Evolutionary conservation across 2,797 vertebrate genomes (phyloP).

Genomic region (Gila robusta): DNA sequence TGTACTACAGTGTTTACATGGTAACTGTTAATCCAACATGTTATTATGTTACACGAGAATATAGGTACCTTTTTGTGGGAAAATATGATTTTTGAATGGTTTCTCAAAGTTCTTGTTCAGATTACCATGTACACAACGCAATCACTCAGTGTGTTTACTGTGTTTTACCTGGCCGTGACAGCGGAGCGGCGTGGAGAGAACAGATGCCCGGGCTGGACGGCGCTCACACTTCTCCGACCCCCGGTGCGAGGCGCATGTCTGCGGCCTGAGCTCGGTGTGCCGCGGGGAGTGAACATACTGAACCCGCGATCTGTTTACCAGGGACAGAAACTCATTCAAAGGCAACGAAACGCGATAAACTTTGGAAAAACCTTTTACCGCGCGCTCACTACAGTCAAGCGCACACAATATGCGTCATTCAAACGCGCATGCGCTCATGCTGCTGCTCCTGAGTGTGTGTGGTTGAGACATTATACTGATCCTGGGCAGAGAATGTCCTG

Average conservation of each 20-base stretch:
- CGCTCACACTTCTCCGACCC: slow-evolving; percentile 72
- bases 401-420: slow-evolving; percentile 17
- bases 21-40: neutral
- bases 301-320: neutral
- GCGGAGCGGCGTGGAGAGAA: slow-evolving; percentile 77
- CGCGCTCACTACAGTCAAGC: neutral
- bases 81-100: neutral
- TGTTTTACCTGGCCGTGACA: slow-evolving; percentile 70
- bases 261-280: slow-evolving; percentile 71
- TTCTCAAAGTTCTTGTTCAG: neutral
- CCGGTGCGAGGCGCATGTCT: slow-evolving; percentile 68
- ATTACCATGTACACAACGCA: neutral
- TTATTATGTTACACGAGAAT: neutral
- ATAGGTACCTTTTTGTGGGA: neutral
- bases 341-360: neutral
- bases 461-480: neutral
- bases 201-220: slow-evolving; percentile 65
- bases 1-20: neutral
- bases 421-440: neutral
- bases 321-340: neutral
- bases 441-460: neutral
- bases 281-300: slow-evolving; percentile 78
- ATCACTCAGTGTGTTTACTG: neutral
- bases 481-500: neutral
- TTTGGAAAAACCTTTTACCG: neutral